Conservation (phyloP, 2,888 invertebrate genomes). For the Lutraria lutraria region DNA sequence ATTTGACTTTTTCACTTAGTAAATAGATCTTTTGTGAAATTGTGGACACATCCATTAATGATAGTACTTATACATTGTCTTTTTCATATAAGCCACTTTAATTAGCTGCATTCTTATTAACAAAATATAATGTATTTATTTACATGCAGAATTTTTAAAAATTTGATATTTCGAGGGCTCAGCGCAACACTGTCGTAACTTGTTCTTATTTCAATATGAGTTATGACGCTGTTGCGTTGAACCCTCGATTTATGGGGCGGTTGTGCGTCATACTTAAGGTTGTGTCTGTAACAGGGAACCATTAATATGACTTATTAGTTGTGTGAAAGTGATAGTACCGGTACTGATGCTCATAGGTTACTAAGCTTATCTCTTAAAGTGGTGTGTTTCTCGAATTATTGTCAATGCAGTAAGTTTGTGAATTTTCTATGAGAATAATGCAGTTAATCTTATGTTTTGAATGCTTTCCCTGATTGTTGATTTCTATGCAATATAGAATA, state of each 20-base stretch:
- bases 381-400: not conserved
- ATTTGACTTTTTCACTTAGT: too few relatives aligned
- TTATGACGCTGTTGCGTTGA: too few relatives aligned
- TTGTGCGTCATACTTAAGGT: not conserved
- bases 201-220: too few relatives aligned
- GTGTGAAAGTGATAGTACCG: too few relatives aligned
- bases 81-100: too few relatives aligned
- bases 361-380: not conserved
- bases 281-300: not conserved
- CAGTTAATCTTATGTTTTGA: not conserved
- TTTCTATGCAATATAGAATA: not conserved
- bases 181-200: too few relatives aligned
- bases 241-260: not conserved
- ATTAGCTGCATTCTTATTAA: too few relatives aligned
- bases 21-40: too few relatives aligned
- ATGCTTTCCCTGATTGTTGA: not conserved
- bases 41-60: too few relatives aligned
- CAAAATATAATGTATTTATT: not conserved
- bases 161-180: too few relatives aligned
- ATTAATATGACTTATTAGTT: not conserved
- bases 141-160: not conserved
- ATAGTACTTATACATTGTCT: too few relatives aligned
- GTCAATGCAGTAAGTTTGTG: too few relatives aligned
- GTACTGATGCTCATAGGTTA: not conserved
- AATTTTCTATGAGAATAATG: not conserved